Base-by-base conservation (phyloP, 2,113 vertebrate genomes). In the Nannospalax galili region DNA sequence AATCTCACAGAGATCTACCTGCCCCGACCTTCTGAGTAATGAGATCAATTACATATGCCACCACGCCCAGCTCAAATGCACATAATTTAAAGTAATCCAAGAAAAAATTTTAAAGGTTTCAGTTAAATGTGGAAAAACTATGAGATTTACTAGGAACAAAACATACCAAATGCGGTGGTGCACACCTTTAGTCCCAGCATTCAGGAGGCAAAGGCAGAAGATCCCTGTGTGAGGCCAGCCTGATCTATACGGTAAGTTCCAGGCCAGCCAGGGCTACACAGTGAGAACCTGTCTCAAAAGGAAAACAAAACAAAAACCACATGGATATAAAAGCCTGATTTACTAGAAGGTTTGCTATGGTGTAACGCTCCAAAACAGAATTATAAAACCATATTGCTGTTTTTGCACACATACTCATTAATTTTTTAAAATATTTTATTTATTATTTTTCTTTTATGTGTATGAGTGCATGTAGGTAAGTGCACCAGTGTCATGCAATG, bases 331-430 rank as follows among this genome's bases (percentile, higher is more conserved):
- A 94, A 88, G 3, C 15, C 16, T 90, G 48, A 73, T 37, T 85
- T 87, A 93, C 86, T 37, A 73, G 6, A 45, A 90, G 70, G 75
- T 14, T 22, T 88, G 42, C 70, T 77, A 65, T 24, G 24, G 2
- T 28, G 15, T 48, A 84, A 14, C 22, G 48, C 24, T 14, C 52
- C 37, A 75, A 75, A 65, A 2, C 15, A 90, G 10, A 32, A 95
- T 42, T 65, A 62, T 37, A 70, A 86, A 67, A 84, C 69, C 62
- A 40, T 48, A 89, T 75, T 78, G 40, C 14, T 62, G 24, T 70
- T 91, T 90, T 82, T 82, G 45, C 16, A 91, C 20, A 95, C 37
- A 52, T 37, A 78, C 20, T 93, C 60, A 90, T 74, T n/a, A n/a
- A n/a, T n/a, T n/a, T n/a, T n/a, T n/a, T n/a, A n/a, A n/a, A n/a